A percentile compares a stretch with the other conserved stretches of the same genome.
These are phyloP conservation scores for Octomys mimax DNA, from an alignment of 2,797 vertebrate genomes.

Conservation along the genomic window DNA sequence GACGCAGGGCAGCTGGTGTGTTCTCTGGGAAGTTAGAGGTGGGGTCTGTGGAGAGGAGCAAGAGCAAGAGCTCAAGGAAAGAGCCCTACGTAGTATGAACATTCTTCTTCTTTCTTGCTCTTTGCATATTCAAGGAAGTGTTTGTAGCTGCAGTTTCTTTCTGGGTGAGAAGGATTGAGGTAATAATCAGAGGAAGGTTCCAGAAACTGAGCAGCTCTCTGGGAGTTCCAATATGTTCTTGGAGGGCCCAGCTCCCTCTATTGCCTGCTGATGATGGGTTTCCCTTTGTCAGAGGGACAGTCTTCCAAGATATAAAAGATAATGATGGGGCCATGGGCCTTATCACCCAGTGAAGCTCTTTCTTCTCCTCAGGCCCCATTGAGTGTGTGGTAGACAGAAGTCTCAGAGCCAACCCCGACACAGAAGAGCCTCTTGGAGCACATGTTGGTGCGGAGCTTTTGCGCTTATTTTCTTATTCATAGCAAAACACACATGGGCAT, in stretches of 20 bases:
- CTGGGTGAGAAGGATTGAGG: background rate
- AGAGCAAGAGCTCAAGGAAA: background rate
- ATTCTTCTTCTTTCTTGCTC: background rate
- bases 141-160: background rate
- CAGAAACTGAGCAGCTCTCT: background rate
- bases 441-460: background rate
- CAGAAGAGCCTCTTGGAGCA: background rate
- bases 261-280: background rate
- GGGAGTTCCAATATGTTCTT: background rate
- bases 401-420: background rate
- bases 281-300: background rate
- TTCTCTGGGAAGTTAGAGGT: background rate
- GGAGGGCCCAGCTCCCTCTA: background rate
- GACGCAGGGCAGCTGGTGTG: accelerated
- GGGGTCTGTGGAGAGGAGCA: too few species aligned
- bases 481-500: background rate
- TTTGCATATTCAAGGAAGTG: background rate
- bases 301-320: background rate
- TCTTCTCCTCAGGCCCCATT: background rate
- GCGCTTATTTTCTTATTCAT: background rate
- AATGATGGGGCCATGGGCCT: background rate
- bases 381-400: background rate
- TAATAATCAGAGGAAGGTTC: background rate
- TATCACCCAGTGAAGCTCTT: background rate
- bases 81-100: accelerated